These are phyloP conservation scores for Rhodinocichla rosea DNA, from an alignment of 2,113 vertebrate species.

Conservation along the genomic window DNA sequence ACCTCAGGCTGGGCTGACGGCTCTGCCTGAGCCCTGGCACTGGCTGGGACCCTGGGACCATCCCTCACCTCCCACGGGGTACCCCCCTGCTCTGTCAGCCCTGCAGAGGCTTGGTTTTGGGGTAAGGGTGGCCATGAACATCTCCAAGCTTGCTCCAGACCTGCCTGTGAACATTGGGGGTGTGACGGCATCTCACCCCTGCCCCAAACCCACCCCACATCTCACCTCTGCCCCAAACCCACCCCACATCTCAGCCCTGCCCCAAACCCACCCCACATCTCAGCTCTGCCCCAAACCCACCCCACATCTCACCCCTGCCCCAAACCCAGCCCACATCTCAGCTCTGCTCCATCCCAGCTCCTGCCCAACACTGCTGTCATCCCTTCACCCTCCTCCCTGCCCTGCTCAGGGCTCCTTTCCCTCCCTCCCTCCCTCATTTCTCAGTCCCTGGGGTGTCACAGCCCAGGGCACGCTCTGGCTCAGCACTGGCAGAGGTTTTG, in stretches of 20 bases:
- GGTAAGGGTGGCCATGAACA: not conserved
- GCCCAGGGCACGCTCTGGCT: not conserved
- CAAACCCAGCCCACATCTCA: not conserved
- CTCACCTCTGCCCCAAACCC: not conserved
- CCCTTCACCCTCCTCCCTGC: not conserved
- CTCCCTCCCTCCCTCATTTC: not conserved
- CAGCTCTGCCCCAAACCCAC: too few species aligned
- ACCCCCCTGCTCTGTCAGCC: not conserved
- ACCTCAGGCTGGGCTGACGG: not conserved
- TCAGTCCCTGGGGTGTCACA: not conserved
- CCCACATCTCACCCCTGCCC: not conserved
- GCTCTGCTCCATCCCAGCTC: not conserved
- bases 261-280: too few species aligned
- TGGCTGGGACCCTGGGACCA: not conserved
- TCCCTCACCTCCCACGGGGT: fast-evolving
- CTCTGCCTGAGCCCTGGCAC: not conserved
- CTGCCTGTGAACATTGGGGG: fast-evolving
- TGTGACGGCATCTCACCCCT: not conserved
- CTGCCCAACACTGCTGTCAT: not conserved
- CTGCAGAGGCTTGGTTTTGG: not conserved
- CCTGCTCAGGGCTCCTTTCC: not conserved
- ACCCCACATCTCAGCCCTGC: too few species aligned
- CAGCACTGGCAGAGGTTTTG: not conserved
- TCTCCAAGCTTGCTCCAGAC: not conserved
- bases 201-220: not conserved